Evolutionary conservation across 2,113 vertebrate genomes (phyloP), one percentile per base, ranked within the genome.

Genomic region (Macrotus californicus): DNA sequence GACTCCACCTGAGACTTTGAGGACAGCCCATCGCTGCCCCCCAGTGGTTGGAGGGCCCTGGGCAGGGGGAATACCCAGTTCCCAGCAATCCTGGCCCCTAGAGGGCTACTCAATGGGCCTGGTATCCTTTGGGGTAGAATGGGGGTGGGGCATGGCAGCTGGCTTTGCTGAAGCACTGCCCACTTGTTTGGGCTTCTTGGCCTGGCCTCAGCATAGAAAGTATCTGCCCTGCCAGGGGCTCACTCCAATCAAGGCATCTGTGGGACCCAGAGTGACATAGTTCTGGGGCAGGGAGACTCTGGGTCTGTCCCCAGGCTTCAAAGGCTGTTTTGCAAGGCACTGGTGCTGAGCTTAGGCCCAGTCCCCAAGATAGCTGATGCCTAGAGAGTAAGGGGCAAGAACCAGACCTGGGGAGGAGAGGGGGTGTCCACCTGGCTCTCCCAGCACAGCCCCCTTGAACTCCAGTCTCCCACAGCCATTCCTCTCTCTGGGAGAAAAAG

Each of bases 31-130:
- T 29, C 16, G 19, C 70, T 41, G 34, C 29, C 39, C 43, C 22
- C 31, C n/a, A 34, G 41, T 2, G 21, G 0, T 11, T 5, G 22
- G 31, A 66, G 18, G 15, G 67, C 34, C 31, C 18, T 3, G 6
- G 39, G 3, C 1, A 0, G 56, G 3, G 11, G 2, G 19, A 4
- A 29, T 7, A 39, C 11, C 43, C 19, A 14, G 54, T 4, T 19
- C 39, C 52, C 26, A 50, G 29, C 41, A 80, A 48, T 5, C 29
- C 61, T 26, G n/a, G 56, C 34, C 41, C 66, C 73, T 36, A 8
- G 24, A 5, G 2, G 9, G 72, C 29, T 67, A 12, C 18, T 16
- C 81, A 5, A 29, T 83, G 22, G 41, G 41, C 48, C 26, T 22
- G 5, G 36, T 59, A 50, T 21, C 43, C 66, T 89, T 84, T 41